Evolutionary conservation across 2,888 invertebrate genomes (phyloP).

Genomic region (Amphimallon solstitiale): DNA sequence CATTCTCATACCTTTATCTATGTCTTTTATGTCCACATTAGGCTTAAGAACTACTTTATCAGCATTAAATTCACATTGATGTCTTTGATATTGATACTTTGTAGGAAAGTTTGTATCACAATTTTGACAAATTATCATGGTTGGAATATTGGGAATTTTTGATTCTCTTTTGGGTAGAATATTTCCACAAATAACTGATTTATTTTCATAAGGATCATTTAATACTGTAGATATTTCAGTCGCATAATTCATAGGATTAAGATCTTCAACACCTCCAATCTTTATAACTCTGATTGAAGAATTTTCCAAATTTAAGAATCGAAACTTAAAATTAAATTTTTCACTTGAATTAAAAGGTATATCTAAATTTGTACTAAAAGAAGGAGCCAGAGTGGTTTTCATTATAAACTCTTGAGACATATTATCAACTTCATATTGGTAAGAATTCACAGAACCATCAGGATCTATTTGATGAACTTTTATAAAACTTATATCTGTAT

Average conservation of each 20-base stretch:
- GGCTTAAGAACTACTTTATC: conserved; percentile 61
- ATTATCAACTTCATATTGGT: conserved; percentile 54
- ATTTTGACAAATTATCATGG: conserved; percentile 61
- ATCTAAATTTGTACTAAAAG: conserved; percentile 24
- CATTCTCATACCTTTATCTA: conserved; percentile 57
- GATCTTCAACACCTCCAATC: conserved; percentile 52
- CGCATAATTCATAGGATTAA: conserved; percentile 50
- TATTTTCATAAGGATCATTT: conserved; percentile 43
- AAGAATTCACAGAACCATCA: conserved; percentile 51
- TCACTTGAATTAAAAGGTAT: conserved; percentile 33
- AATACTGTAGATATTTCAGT: conserved; percentile 46
- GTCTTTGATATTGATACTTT: conserved; percentile 63
- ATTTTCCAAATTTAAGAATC: conserved; percentile 49
- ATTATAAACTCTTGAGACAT: conserved; percentile 53
- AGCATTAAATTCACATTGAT: conserved; percentile 62
- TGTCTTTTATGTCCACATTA: conserved; percentile 56
- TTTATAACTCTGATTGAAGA: conserved; percentile 52
- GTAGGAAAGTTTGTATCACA: conserved; percentile 63
- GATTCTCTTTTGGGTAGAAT: conserved; percentile 44
- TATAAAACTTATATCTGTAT: conserved; percentile 53
- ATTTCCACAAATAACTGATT: conserved; percentile 35
- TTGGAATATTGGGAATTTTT: conserved; percentile 50
- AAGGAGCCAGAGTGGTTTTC: conserved; percentile 49
- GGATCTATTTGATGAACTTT: conserved; percentile 53
- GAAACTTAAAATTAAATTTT: conserved; percentile 49